Percentiles rank a stretch among this genome's conserved stretches.
phyloP scores from a whole-genome alignment of 2,888 invertebrate species.

The Leucoma salicis region DNA sequence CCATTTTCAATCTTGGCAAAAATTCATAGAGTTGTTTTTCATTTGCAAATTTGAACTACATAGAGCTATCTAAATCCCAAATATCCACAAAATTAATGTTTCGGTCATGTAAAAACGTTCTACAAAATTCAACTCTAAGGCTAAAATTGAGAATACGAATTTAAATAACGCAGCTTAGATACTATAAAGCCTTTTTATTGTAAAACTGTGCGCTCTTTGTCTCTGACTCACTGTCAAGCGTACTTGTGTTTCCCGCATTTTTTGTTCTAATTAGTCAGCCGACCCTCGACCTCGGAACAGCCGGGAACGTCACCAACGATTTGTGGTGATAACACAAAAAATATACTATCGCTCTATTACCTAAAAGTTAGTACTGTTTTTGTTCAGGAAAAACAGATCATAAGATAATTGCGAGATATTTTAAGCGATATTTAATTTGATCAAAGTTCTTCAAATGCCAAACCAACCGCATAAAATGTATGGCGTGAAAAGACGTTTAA shows the following conservation, averaged over 20 bases:
- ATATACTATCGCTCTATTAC: conserved; percentile 17
- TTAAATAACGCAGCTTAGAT: conserved; percentile 20
- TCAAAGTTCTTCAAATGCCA: no score
- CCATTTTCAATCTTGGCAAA: conserved; percentile 22
- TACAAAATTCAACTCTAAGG: conserved; percentile 48
- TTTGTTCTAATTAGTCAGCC: conserved; percentile 81
- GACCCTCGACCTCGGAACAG: conserved; percentile 58
- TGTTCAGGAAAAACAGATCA: background rate
- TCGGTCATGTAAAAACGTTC: conserved; percentile 46
- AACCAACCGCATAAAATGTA: no score
- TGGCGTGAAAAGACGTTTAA: no score
- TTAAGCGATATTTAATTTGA: no score
- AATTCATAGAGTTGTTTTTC: conserved; percentile 30
- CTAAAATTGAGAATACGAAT: conserved; percentile 34
- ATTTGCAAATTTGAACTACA: conserved; percentile 10
- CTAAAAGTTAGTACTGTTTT: conserved; percentile 14
- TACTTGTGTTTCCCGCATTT: conserved; percentile 81
- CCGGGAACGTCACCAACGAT: conserved; percentile 44
- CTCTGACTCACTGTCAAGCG: conserved; percentile 79
- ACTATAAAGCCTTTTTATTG: conserved; percentile 61
- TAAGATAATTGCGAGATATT: background rate
- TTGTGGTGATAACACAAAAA: conserved; percentile 33
- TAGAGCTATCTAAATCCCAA: conserved; percentile 41
- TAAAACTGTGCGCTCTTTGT: conserved; percentile 68
- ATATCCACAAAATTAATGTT: conserved; percentile 59